These are phyloP conservation scores for Chaetura pelagica DNA, from an alignment of 2,113 vertebrate genomes.

Conservation along the genomic window DNA sequence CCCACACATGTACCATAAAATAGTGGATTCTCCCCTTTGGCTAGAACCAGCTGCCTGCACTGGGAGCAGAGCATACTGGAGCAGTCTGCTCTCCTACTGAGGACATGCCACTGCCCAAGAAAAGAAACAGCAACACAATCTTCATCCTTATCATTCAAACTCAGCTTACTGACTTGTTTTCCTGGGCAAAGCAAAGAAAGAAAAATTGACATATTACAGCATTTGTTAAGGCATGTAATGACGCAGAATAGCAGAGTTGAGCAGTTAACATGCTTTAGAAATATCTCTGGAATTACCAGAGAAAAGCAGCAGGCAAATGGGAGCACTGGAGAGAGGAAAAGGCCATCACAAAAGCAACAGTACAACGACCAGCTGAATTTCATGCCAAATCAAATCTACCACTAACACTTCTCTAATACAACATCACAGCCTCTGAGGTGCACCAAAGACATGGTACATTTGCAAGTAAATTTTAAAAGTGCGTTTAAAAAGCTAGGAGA, in stretches of 20 bases:
- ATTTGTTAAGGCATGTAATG: neutral
- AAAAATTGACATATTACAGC: neutral
- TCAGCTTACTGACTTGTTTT: neutral
- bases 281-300: neutral
- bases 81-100: neutral
- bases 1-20: accelerated
- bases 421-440: neutral
- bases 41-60: constrained; percentile 4
- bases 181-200: neutral
- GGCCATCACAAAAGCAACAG: neutral
- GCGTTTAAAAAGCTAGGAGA: neutral
- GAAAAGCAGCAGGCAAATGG: neutral
- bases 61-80: neutral
- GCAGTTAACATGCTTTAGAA: neutral
- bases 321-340: neutral
- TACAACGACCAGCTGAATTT: neutral
- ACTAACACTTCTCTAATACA: neutral
- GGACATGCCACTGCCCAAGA: neutral
- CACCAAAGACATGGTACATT: neutral
- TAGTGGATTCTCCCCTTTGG: neutral
- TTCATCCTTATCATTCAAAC: neutral
- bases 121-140: neutral
- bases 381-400: neutral
- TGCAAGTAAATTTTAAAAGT: neutral
- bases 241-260: neutral